Evolutionary conservation across 1,140 invertebrate species (phyloP).

Genomic region (Drosophila auraria): DNA sequence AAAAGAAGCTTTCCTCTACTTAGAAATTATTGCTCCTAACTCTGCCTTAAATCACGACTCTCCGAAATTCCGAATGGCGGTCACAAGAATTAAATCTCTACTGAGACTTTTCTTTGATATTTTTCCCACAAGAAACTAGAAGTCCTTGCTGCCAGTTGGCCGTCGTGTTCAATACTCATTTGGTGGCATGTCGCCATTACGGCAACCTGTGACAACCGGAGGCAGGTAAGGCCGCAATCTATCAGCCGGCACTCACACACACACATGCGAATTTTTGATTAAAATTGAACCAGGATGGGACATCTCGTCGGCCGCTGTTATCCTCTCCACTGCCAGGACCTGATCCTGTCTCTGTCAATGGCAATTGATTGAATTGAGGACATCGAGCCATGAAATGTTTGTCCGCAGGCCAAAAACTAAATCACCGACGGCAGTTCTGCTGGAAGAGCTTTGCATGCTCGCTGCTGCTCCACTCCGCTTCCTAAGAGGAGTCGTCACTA

Average conservation of each 20-base stretch:
- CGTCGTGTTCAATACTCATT: conserved; percentile 25
- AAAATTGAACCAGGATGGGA: conserved; percentile 44
- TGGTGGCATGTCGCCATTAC: conserved; percentile 41
- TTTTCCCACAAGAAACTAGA: not conserved
- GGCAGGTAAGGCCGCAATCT: conserved; percentile 27
- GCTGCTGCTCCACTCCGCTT: not conserved
- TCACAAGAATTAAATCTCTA: too few species aligned
- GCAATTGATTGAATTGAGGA: conserved; percentile 62
- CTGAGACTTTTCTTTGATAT: not conserved
- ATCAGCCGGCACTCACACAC: conserved; percentile 10
- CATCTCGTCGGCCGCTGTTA: conserved; percentile 13
- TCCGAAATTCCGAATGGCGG: too few species aligned
- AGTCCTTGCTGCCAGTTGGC: not conserved
- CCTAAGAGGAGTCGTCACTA: conserved; percentile 21
- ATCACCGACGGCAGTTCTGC: conserved; percentile 50
- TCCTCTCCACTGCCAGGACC: not conserved
- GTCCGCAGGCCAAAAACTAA: conserved; percentile 63
- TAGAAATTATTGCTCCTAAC: too few species aligned
- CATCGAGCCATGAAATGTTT: conserved; percentile 64
- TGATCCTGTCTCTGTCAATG: conserved; percentile 31
- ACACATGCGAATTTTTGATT: conserved; percentile 51
- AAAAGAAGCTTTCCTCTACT: too few species aligned
- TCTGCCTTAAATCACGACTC: too few species aligned
- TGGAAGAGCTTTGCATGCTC: conserved; percentile 40
- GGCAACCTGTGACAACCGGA: conserved; percentile 30